These are phyloP conservation scores for Drosophila merina DNA, from an alignment of 2,888 invertebrate species.

Conservation along the genomic window DNA sequence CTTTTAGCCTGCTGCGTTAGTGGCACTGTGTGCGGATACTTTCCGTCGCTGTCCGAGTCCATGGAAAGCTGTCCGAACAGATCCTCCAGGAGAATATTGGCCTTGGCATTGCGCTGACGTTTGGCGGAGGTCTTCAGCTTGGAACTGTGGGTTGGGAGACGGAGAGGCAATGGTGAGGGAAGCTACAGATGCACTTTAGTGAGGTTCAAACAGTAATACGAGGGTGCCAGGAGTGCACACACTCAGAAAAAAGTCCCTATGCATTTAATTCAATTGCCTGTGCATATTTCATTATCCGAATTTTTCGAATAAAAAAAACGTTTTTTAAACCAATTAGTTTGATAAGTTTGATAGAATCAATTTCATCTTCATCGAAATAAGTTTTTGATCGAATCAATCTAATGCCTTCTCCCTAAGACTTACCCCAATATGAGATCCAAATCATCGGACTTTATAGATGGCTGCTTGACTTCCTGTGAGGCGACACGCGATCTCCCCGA, in stretches of 20 bases:
- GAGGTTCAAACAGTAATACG: conserved; percentile 4
- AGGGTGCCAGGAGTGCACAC: conserved; percentile 31
- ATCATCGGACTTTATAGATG: conserved; percentile 58
- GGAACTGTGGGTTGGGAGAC: conserved; percentile 68
- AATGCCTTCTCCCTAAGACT: conserved; percentile 49
- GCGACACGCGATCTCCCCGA: conserved; percentile 61
- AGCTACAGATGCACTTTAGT: conserved; percentile 9
- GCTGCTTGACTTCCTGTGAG: conserved; percentile 37
- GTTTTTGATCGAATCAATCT: no score
- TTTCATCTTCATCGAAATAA: no score
- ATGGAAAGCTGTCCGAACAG: conserved; percentile 83
- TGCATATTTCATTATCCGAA: neutral
- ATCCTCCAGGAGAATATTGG: conserved; percentile 83
- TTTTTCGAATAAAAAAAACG: no score
- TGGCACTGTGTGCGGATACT: conserved; percentile 82
- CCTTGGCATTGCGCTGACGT: conserved; percentile 77
- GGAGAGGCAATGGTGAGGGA: conserved; percentile 24
- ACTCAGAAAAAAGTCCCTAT: neutral
- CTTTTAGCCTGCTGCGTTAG: conserved; percentile 71
- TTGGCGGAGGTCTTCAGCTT: conserved; percentile 83
- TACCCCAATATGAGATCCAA: conserved; percentile 89
- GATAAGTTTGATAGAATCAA: no score
- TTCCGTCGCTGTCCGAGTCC: conserved; percentile 81
- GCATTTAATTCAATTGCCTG: neutral
- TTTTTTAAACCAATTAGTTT: no score